Conservation (phyloP, 2,797 vertebrate species). For the Potorous gilbertii region DNA sequence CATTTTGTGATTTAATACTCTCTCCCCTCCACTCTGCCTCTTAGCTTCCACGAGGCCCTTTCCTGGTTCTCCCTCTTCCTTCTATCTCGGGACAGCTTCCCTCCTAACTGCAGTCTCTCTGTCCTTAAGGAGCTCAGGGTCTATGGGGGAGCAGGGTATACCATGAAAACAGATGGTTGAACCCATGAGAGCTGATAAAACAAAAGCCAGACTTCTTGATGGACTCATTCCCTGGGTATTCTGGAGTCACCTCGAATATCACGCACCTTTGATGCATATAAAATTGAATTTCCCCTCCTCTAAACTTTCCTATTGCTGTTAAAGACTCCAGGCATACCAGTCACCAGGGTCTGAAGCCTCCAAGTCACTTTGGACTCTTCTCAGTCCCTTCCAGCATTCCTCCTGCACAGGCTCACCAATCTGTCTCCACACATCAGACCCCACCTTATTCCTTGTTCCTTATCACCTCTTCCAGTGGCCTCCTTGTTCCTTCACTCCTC, state of each 20-base stretch:
- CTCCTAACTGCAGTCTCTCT: neutral
- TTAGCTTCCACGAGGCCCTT: too few species aligned
- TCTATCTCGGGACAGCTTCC: neutral
- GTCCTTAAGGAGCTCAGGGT: neutral
- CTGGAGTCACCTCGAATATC: neutral
- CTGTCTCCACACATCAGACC: neutral
- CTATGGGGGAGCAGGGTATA: rapidly evolving
- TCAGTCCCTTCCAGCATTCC: neutral
- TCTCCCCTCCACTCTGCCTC: neutral
- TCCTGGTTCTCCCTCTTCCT: neutral
- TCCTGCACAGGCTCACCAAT: neutral
- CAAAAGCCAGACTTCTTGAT: neutral
- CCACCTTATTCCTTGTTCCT: neutral
- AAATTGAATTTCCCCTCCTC: neutral
- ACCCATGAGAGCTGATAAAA: neutral
- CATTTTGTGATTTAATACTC: neutral
- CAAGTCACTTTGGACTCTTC: neutral
- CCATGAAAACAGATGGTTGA: neutral
- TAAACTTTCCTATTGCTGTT: neutral
- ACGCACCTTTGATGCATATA: rapidly evolving
- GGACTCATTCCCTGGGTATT: neutral
- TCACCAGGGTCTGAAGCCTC: too few species aligned
- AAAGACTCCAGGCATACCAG: neutral
- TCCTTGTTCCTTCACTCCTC: neutral
- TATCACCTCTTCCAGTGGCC: neutral